A percentile compares a stretch with the other conserved stretches of the same genome.
Evolutionary conservation across 2,113 vertebrate species (phyloP).

Genomic region (Otocyon megalotis): DNA sequence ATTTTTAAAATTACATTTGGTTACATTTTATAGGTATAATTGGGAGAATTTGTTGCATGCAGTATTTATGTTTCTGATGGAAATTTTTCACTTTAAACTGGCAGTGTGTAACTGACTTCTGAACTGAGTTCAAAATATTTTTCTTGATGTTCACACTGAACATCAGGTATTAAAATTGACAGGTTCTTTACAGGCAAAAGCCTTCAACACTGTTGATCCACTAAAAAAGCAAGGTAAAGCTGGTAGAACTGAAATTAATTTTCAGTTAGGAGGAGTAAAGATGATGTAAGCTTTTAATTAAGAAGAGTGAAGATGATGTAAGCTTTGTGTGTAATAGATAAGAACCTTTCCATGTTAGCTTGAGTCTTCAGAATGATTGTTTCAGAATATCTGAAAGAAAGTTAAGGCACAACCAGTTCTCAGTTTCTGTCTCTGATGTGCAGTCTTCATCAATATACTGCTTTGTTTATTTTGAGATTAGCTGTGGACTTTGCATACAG

Average conservation of each 20-base stretch:
- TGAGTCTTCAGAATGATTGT: constrained; percentile 1
- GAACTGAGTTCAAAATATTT: not conserved
- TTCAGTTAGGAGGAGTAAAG: not conserved
- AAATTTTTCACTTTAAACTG: constrained; percentile 11
- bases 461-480: not conserved
- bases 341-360: not conserved
- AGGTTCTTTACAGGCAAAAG: not conserved
- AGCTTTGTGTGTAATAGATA: not conserved
- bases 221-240: not conserved
- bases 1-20: not conserved
- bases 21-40: not conserved
- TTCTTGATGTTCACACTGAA: constrained; percentile 15
- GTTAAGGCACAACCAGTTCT: not conserved
- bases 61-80: not conserved
- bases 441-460: not conserved
- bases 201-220: not conserved
- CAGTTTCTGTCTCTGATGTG: not conserved
- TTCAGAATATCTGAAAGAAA: not conserved
- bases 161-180: not conserved
- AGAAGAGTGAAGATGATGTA: not conserved
- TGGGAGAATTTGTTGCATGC: not conserved
- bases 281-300: not conserved
- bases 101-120: not conserved
- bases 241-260: not conserved
- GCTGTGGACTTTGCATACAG: not conserved